Evolutionary conservation across 2,113 vertebrate genomes (phyloP).

Genomic region (Otocyon megalotis): DNA sequence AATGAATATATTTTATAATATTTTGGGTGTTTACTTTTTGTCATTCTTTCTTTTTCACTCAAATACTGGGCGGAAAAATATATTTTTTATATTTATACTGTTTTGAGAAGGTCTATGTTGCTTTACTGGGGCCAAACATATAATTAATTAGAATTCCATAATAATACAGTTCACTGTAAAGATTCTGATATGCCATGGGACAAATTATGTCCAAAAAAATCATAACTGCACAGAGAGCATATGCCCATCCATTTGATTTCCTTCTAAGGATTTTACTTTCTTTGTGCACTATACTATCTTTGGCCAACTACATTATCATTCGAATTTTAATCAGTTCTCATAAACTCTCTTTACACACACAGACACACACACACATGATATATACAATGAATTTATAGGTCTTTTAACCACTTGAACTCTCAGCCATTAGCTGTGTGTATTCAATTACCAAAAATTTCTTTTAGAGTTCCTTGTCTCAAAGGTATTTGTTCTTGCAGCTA

Average conservation of each 20-base stretch:
- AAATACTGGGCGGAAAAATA: background rate
- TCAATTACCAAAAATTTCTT: slow-evolving; percentile 21
- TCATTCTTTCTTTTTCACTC: background rate
- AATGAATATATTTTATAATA: background rate
- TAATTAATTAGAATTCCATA: background rate
- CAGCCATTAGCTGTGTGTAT: background rate
- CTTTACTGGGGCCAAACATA: background rate
- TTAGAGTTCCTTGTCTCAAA: slow-evolving; percentile 8
- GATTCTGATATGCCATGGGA: background rate
- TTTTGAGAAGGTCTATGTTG: background rate
- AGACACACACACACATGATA: background rate
- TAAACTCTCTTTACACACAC: background rate
- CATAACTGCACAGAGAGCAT: background rate
- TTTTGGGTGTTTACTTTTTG: background rate
- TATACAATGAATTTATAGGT: background rate
- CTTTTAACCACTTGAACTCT: background rate
- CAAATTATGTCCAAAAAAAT: background rate
- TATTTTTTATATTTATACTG: slow-evolving; percentile 42
- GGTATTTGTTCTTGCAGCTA: background rate
- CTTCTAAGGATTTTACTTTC: background rate
- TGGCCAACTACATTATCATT: background rate
- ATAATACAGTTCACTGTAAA: background rate
- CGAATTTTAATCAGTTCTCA: background rate
- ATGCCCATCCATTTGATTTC: background rate
- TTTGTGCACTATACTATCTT: background rate